These are phyloP conservation scores for Thomomys bottae DNA, from an alignment of 2,113 vertebrate species.

Conservation along the genomic window DNA sequence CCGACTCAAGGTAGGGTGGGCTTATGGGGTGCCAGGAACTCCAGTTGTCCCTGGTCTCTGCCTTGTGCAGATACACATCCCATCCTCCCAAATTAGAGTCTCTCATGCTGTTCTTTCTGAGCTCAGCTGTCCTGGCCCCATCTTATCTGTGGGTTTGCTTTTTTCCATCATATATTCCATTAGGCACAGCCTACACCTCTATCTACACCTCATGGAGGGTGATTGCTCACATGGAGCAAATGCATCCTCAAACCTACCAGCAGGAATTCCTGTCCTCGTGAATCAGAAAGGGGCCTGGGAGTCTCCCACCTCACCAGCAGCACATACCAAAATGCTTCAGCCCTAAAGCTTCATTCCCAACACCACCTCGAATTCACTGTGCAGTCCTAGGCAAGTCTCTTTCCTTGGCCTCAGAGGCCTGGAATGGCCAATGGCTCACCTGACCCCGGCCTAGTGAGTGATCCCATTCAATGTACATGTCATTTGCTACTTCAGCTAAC, in stretches of 20 bases:
- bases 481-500: background rate
- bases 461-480: background rate
- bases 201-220: background rate
- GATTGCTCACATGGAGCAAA: background rate
- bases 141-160: background rate
- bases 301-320: background rate
- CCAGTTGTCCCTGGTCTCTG: background rate
- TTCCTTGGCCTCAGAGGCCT: background rate
- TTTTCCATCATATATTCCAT: background rate
- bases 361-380: background rate
- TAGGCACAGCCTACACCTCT: background rate
- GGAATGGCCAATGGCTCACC: background rate
- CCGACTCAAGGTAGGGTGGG: slow-evolving; percentile 77
- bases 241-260: background rate
- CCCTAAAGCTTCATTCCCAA: background rate
- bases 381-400: background rate
- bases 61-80: fast-evolving
- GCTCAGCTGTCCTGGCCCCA: background rate
- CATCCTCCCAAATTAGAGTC: background rate
- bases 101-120: slow-evolving; percentile 28
- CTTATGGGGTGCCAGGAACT: background rate
- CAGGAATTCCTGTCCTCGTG: too few species aligned
- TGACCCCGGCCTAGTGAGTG: background rate
- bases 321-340: background rate
- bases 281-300: background rate